phyloP scores from a whole-genome alignment of 2,797 vertebrate species.

The Pangasius djambal region DNA sequence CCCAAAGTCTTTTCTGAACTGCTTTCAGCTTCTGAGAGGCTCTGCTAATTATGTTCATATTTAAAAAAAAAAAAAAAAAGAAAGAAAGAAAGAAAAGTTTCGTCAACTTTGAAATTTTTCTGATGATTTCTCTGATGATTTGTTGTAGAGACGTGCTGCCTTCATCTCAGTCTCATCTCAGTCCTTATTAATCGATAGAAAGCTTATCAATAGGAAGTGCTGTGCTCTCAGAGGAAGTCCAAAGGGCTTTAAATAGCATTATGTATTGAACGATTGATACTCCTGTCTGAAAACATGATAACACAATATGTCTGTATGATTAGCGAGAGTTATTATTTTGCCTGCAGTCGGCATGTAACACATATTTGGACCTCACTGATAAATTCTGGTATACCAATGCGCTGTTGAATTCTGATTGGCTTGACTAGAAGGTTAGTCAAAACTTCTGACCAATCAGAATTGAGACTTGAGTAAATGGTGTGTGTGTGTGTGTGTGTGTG shows the following conservation, averaged over 20 bases:
- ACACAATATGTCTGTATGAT: not conserved
- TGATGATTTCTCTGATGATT: too few relatives aligned
- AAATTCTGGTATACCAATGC: not conserved
- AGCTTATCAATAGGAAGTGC: constrained; percentile 17
- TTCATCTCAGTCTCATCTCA: not conserved
- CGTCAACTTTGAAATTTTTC: not conserved
- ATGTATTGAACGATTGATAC: not conserved
- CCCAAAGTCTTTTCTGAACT: not conserved
- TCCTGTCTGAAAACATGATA: constrained; percentile 9
- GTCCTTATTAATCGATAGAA: not conserved
- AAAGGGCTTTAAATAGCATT: constrained; percentile 7
- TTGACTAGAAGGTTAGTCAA: too few relatives aligned
- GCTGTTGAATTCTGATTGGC: not conserved
- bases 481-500: too few relatives aligned
- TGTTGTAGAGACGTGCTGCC: not conserved
- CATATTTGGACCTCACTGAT: not conserved
- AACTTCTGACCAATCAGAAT: too few relatives aligned
- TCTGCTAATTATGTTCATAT: constrained; percentile 14
- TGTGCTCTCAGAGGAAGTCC: not conserved
- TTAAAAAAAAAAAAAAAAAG: not conserved
- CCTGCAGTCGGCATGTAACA: constrained; percentile 5
- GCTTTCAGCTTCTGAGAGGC: not conserved
- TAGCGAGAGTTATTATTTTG: not conserved
- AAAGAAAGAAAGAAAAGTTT: not conserved
- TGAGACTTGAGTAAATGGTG: too few relatives aligned